Conservation (phyloP, 1,140 invertebrate species). For the Hylaeus anthracinus region DNA sequence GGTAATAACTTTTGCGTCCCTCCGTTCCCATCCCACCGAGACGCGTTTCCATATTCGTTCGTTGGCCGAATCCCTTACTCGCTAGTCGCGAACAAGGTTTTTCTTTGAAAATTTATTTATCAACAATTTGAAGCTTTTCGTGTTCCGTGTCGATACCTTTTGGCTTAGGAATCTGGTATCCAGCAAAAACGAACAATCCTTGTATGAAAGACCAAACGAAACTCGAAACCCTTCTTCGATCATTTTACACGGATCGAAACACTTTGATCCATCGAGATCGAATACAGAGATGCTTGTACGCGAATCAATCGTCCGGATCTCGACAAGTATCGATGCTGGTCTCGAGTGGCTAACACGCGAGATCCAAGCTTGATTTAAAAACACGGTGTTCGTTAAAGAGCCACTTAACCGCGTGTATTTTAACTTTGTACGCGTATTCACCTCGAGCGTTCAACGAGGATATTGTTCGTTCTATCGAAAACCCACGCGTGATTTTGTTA, state of each 20-base stretch:
- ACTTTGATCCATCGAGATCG: not conserved
- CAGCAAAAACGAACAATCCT: no score
- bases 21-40: not conserved
- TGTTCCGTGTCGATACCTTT: no score
- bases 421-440: not conserved
- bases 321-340: not conserved
- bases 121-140: not conserved
- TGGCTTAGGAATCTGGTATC: no score
- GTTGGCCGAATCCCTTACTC: no score
- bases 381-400: not conserved
- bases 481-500: not conserved
- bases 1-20: not conserved
- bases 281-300: not conserved
- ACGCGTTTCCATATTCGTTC: not conserved
- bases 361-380: not conserved
- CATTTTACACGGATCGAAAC: not conserved
- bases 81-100: no score
- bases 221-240: not conserved
- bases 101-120: no score
- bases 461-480: not conserved
- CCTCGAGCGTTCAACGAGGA: not conserved
- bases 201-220: no score
- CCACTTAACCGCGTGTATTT: conserved; percentile 10
- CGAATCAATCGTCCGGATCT: not conserved
- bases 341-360: not conserved